Evolutionary conservation across 2,797 vertebrate species (phyloP).

Genomic region (Linurgus olivaceus): DNA sequence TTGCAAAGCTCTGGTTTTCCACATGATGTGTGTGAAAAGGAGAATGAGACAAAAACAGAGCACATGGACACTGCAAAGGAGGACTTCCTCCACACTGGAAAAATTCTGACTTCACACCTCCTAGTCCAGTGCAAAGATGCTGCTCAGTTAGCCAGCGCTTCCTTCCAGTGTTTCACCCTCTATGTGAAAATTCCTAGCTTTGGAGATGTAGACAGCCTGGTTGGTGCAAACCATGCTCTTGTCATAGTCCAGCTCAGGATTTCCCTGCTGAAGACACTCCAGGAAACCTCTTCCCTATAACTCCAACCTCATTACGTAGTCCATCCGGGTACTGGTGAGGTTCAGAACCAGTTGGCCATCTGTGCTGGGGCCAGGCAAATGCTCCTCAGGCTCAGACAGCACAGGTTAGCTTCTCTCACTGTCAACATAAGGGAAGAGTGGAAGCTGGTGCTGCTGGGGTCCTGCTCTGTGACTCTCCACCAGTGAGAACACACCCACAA

Average conservation of each 20-base stretch:
- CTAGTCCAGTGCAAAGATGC: not conserved
- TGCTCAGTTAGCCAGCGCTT: accelerated
- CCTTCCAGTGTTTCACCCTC: not conserved
- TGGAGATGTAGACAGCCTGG: not conserved
- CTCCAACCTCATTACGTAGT: not conserved
- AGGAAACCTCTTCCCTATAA: not conserved
- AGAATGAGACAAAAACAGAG: not conserved
- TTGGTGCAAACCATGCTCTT: not conserved
- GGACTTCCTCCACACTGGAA: not conserved
- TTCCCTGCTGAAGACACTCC: not conserved
- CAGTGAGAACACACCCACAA: not conserved
- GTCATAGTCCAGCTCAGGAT: not conserved
- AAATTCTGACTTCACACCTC: not conserved
- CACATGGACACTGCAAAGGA: not conserved
- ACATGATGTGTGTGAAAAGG: not conserved
- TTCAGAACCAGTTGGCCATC: not conserved
- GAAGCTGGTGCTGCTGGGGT: not conserved
- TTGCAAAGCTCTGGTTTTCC: not conserved
- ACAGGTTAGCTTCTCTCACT: not conserved
- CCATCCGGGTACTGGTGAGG: not conserved
- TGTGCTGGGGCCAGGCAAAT: not conserved
- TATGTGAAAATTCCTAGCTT: not conserved
- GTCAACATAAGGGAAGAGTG: not conserved
- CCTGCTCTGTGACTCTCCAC: accelerated
- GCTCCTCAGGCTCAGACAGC: not conserved